Percentiles rank a stretch among this genome's conserved stretches.
These are phyloP conservation scores for Hylaeus anthracinus DNA, from an alignment of 1,140 invertebrate species.

Conservation along the genomic window DNA sequence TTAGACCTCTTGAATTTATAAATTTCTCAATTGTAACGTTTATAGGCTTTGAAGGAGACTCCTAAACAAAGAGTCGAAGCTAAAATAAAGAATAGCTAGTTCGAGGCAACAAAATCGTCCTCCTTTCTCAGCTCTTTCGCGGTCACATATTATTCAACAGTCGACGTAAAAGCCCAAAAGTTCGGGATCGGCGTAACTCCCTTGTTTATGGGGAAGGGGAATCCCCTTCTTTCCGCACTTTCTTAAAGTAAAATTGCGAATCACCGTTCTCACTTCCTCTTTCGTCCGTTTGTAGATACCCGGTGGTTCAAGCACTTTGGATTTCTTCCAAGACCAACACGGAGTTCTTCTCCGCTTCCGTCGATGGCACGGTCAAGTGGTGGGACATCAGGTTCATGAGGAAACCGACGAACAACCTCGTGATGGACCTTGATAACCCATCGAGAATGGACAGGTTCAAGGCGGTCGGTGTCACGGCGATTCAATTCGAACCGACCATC, in stretches of 20 bases:
- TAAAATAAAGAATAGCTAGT: too few relatives aligned
- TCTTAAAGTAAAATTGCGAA: background rate
- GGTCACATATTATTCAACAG: too few relatives aligned
- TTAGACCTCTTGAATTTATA: too few relatives aligned
- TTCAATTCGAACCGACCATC: slow-evolving; percentile 94
- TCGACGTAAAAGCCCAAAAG: background rate
- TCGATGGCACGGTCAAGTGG: slow-evolving; percentile 88
- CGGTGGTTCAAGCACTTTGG: slow-evolving; percentile 87
- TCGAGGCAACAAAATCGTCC: too few relatives aligned
- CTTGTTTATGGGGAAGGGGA: too few relatives aligned
- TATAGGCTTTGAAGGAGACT: too few relatives aligned
- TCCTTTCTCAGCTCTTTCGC: too few relatives aligned
- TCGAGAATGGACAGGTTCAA: slow-evolving; percentile 82
- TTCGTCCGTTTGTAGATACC: slow-evolving; percentile 81
- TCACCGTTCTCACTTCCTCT: slow-evolving; percentile 10
- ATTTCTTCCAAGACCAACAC: slow-evolving; percentile 90
- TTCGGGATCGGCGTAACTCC: background rate
- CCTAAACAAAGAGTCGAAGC: too few relatives aligned
- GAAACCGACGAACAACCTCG: slow-evolving; percentile 89
- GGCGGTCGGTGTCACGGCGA: slow-evolving; percentile 88
- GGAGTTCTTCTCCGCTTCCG: slow-evolving; percentile 93
- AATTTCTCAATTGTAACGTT: too few relatives aligned
- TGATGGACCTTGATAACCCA: slow-evolving; percentile 89
- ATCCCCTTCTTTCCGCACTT: too few relatives aligned
- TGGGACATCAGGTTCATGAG: slow-evolving; percentile 93